These are phyloP conservation scores for Polylopha cassiicola DNA, from an alignment of 2,888 invertebrate genomes.

Conservation along the genomic window DNA sequence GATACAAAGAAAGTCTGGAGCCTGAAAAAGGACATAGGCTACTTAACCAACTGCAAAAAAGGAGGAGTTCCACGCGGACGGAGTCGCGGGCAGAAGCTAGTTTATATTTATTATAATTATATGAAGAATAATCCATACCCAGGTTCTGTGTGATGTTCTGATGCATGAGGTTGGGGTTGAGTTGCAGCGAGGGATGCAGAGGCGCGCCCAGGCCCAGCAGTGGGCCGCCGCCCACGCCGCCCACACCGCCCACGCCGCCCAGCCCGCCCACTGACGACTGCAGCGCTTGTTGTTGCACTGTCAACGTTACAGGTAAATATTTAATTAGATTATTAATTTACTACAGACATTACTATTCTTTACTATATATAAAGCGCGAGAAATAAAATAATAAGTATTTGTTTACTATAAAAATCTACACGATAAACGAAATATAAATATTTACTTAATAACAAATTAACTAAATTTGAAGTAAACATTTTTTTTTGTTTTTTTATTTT, in stretches of 20 bases:
- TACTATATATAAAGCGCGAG: neutral
- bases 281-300: slow-evolving; percentile 61
- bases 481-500: too few species aligned
- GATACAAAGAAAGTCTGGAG: neutral
- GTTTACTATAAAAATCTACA: too few species aligned
- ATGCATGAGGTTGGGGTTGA: slow-evolving; percentile 60
- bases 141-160: slow-evolving; percentile 62
- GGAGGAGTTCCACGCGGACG: too few species aligned
- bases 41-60: too few species aligned
- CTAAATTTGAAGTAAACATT: too few species aligned
- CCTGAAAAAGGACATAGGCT: too few species aligned
- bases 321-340: neutral
- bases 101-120: too few species aligned
- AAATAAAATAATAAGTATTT: neutral
- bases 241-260: slow-evolving; percentile 47
- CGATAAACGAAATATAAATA: too few species aligned
- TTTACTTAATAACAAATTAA: too few species aligned
- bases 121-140: slow-evolving; percentile 31
- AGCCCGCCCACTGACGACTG: slow-evolving; percentile 47
- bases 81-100: too few species aligned
- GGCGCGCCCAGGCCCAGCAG: slow-evolving; percentile 44
- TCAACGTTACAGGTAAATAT: slow-evolving; percentile 8
- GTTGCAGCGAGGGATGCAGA: slow-evolving; percentile 18
- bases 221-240: slow-evolving; percentile 29
- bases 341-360: neutral